Evolutionary conservation across 2,797 vertebrate species (phyloP).

Genomic region (Notamacropus eugenii): DNA sequence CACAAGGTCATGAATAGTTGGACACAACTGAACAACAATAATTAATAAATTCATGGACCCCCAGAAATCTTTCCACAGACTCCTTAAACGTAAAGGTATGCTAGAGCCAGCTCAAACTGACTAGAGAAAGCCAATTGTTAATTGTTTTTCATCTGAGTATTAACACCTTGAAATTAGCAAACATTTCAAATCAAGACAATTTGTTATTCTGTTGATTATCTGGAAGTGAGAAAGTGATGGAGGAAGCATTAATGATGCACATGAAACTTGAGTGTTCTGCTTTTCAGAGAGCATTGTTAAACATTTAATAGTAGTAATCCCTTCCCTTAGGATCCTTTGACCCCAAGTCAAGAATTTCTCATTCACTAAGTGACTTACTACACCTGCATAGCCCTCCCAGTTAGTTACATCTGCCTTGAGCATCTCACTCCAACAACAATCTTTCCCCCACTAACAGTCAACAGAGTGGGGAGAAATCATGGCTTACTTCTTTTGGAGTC

Average conservation of each 20-base stretch:
- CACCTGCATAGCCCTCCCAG: neutral
- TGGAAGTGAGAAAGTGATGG: neutral
- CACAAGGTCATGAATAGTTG: neutral
- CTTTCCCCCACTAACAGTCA: neutral
- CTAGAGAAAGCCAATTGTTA: neutral
- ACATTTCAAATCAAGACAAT: neutral
- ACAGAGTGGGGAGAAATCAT: neutral
- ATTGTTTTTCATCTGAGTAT: neutral
- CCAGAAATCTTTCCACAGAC: neutral
- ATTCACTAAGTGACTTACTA: neutral
- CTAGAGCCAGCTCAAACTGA: neutral
- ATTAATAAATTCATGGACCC: neutral
- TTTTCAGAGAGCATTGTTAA: neutral
- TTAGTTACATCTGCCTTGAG: neutral
- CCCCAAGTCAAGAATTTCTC: neutral
- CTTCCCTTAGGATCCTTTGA: neutral
- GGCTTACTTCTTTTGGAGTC: neutral
- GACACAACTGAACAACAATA: neutral
- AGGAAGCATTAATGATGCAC: neutral
- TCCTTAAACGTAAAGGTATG: neutral
- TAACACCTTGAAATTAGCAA: neutral
- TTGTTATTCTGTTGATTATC: neutral
- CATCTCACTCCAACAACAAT: neutral
- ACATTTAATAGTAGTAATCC: neutral
- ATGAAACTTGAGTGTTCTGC: neutral